These are phyloP conservation scores for Vollenhovia emeryi DNA, from an alignment of 1,140 invertebrate species.

Conservation along the genomic window DNA sequence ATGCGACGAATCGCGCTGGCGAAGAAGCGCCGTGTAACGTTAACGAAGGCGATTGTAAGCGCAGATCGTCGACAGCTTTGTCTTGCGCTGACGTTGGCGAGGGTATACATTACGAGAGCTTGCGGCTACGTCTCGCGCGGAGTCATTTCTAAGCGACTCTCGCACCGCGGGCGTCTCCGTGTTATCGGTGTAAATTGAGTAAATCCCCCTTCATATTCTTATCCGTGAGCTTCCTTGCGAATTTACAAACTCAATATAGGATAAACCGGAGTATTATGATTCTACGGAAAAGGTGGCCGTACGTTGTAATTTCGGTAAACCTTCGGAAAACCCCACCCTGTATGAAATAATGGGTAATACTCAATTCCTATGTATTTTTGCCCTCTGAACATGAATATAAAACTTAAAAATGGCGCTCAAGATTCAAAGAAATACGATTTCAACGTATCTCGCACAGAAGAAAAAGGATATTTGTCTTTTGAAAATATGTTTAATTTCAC, in stretches of 20 bases:
- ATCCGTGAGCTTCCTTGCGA: neutral
- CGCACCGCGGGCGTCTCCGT: neutral
- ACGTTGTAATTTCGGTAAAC: too few relatives aligned
- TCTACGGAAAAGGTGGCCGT: too few relatives aligned
- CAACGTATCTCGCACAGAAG: too few relatives aligned
- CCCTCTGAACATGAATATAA: too few relatives aligned
- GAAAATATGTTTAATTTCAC: too few relatives aligned
- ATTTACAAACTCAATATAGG: neutral
- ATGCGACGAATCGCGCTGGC: slow-evolving; percentile 11
- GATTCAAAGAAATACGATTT: too few relatives aligned
- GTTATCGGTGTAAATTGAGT: neutral
- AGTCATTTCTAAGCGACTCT: slow-evolving; percentile 22
- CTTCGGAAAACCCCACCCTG: too few relatives aligned
- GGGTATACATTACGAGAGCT: slow-evolving; percentile 9
- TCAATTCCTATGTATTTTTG: too few relatives aligned
- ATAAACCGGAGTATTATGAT: too few relatives aligned
- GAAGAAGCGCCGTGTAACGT: slow-evolving; percentile 7
- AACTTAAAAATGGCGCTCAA: too few relatives aligned
- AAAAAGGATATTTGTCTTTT: too few relatives aligned
- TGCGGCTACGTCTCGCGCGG: neutral
- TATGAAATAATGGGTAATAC: too few relatives aligned
- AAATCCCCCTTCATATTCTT: neutral
- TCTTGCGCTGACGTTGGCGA: slow-evolving; percentile 3
- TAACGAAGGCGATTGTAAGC: slow-evolving; percentile 46
- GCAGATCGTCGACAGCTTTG: slow-evolving; percentile 24